Evolutionary conservation across 92 coral and sea anemone species (phyloP).

Genomic region (Zoanthus solanderi): DNA sequence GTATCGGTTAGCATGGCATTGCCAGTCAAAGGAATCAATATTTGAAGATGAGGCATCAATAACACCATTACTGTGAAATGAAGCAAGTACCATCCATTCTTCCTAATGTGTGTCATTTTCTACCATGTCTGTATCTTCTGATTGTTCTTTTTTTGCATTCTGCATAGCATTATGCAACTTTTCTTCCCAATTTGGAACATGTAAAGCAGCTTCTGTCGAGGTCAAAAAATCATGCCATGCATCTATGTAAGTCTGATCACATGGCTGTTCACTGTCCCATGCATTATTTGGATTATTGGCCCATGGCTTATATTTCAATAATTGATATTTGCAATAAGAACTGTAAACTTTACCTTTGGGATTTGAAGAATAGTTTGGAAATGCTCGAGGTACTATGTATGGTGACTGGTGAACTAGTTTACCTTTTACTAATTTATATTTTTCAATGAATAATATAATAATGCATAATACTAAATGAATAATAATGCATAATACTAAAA

Average conservation of each 20-base stretch:
- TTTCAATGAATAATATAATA: constrained; percentile 22
- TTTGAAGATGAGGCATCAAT: constrained; percentile 37
- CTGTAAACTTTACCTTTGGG: constrained; percentile 60
- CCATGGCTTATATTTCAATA: constrained; percentile 69
- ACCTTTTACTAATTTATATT: constrained; percentile 47
- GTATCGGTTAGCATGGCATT: constrained; percentile 49
- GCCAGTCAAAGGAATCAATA: constrained; percentile 61
- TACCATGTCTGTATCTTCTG: constrained; percentile 22
- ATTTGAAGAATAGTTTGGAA: constrained; percentile 62
- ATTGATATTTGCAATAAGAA: constrained; percentile 61
- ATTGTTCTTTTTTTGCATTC: constrained; percentile 46
- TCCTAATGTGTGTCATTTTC: constrained; percentile 52
- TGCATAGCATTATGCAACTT: constrained; percentile 42
- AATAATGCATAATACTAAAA: too few species aligned
- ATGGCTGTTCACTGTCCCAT: constrained; percentile 52
- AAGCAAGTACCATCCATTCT: constrained; percentile 67
- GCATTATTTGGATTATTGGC: too few species aligned
- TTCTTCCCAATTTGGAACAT: constrained; percentile 59
- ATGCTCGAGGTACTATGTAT: constrained; percentile 50
- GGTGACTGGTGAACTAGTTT: constrained; percentile 63
- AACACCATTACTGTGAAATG: constrained; percentile 35
- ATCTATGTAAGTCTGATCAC: constrained; percentile 41
- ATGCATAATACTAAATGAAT: too few species aligned
- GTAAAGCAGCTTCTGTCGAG: constrained; percentile 46
- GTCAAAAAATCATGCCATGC: constrained; percentile 59